Evolutionary conservation across 2,888 invertebrate species (phyloP).

Genomic region (Ceratothoa steindachneri): DNA sequence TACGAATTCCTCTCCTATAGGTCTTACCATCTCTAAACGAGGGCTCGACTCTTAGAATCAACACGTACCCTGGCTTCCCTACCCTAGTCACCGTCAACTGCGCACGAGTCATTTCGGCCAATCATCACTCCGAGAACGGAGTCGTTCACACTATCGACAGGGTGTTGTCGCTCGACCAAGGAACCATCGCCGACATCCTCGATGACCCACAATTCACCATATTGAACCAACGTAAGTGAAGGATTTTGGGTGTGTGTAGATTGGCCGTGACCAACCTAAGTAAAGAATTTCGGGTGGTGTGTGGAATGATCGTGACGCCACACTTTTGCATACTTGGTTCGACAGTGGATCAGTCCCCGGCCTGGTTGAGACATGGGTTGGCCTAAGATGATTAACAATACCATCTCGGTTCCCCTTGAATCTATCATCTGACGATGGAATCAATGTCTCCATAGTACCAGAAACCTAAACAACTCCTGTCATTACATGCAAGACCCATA

Average conservation of each 20-base stretch:
- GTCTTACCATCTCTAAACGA: conserved; percentile 51
- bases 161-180: conserved; percentile 60
- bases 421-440: too few species aligned
- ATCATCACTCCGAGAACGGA: conserved; percentile 64
- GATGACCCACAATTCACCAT: conserved; percentile 61
- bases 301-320: too few species aligned
- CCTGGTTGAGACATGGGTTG: too few species aligned
- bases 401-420: too few species aligned
- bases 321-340: too few species aligned
- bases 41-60: conserved; percentile 59
- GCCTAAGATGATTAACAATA: too few species aligned
- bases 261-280: not conserved
- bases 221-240: conserved; percentile 55
- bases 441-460: too few species aligned
- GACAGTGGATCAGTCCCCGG: too few species aligned
- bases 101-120: conserved; percentile 60
- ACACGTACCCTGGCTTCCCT: conserved; percentile 58
- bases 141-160: conserved; percentile 64
- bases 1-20: too few species aligned
- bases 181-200: conserved; percentile 61
- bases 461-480: too few species aligned
- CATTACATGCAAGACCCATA: too few species aligned
- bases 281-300: not conserved
- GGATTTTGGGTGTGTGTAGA: not conserved
- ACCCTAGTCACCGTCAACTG: conserved; percentile 65